These are phyloP conservation scores for Ophthalmolycus amberensis DNA, from an alignment of 2,113 vertebrate genomes.

Conservation along the genomic window DNA sequence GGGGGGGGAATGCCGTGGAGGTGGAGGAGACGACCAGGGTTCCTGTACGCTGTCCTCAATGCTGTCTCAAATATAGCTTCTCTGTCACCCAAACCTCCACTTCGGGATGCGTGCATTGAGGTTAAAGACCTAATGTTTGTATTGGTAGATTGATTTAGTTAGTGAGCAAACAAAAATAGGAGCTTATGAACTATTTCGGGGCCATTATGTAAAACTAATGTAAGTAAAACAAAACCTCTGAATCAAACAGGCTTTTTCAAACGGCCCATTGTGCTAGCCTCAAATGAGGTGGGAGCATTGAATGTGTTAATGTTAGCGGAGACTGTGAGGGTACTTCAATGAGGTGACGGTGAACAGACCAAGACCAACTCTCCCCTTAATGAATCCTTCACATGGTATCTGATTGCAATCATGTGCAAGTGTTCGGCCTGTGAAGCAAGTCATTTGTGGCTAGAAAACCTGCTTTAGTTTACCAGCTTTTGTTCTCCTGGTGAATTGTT, in stretches of 20 bases:
- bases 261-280: background rate
- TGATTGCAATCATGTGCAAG: background rate
- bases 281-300: background rate
- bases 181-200: background rate
- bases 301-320: background rate
- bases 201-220: background rate
- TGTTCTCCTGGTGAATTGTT: background rate
- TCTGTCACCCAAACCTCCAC: background rate
- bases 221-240: background rate
- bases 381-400: background rate
- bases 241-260: background rate
- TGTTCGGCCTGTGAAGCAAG: too few relatives aligned
- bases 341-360: background rate
- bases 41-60: conserved; percentile 43
- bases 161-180: too few relatives aligned
- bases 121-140: background rate
- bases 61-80: background rate
- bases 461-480: background rate
- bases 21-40: conserved; percentile 67
- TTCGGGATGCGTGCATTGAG: background rate
- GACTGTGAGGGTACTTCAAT: background rate
- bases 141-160: too few relatives aligned
- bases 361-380: background rate
- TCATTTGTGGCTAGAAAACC: too few relatives aligned
- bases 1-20: conserved; percentile 65